A percentile compares a stretch with the other conserved stretches of the same genome.
Evolutionary conservation across 2,797 vertebrate species (phyloP).

Genomic region (Coendou prehensilis): DNA sequence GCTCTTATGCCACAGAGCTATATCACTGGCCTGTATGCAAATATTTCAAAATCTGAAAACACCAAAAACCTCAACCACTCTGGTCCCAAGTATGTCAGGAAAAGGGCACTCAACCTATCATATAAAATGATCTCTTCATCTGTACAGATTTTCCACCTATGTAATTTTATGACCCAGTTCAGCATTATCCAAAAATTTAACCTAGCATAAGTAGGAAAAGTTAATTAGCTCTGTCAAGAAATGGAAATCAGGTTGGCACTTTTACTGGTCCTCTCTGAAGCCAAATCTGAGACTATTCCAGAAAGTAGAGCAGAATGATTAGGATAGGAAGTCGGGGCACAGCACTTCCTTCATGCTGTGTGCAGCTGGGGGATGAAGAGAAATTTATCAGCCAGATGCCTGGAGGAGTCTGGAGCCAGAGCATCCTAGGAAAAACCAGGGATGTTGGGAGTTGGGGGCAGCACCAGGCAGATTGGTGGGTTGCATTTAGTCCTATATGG

Average conservation of each 20-base stretch:
- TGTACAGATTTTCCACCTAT: not conserved
- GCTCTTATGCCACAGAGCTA: too few relatives aligned
- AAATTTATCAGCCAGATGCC: accelerated
- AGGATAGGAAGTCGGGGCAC: accelerated
- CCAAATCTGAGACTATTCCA: not conserved
- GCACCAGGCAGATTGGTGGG: too few relatives aligned
- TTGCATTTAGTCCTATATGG: accelerated
- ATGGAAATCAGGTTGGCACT: not conserved
- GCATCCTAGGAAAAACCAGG: not conserved
- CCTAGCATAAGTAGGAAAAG: not conserved
- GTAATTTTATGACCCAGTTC: not conserved
- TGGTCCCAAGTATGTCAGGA: not conserved
- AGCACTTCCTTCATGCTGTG: not conserved
- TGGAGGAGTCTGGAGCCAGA: not conserved
- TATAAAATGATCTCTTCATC: not conserved
- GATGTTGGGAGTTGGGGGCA: not conserved
- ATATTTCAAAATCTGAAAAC: not conserved
- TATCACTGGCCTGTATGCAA: not conserved
- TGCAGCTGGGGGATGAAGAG: too few relatives aligned
- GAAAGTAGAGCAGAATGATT: not conserved
- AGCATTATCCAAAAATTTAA: not conserved
- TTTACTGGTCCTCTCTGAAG: not conserved
- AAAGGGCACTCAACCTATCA: not conserved
- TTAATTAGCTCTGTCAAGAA: not conserved
- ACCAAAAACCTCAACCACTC: not conserved